A percentile compares a stretch with the other conserved stretches of the same genome.
Conservation (phyloP, 2,797 vertebrate species). For the Passerculus sandwichensis region DNA sequence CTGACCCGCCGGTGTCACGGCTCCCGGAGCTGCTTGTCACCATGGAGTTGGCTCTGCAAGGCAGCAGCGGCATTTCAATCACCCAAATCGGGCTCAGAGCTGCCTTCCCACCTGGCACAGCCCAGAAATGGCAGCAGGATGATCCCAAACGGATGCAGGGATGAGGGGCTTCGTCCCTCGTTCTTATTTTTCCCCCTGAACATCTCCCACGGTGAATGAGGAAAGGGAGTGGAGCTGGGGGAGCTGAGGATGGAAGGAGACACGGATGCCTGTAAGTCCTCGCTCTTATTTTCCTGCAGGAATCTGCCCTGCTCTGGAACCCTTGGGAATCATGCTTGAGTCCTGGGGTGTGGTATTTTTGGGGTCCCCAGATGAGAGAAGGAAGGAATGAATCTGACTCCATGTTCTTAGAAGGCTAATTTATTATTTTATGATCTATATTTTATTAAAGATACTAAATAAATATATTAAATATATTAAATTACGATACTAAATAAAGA, state of each 20-base stretch:
- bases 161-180: accelerated
- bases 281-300: not conserved
- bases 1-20: not conserved
- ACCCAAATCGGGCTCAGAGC: too few relatives aligned
- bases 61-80: not conserved
- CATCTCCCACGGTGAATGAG: not conserved
- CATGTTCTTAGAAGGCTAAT: not conserved
- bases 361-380: not conserved
- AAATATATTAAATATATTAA: too few relatives aligned
- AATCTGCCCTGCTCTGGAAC: not conserved
- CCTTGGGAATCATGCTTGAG: not conserved
- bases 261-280: accelerated
- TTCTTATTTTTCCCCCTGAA: not conserved
- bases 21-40: slow-evolving; percentile 4
- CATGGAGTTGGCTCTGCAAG: slow-evolving; percentile 15
- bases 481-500: too few relatives aligned
- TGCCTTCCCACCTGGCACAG: not conserved
- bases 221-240: not conserved
- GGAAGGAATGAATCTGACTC: not conserved
- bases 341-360: not conserved
- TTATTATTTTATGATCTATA: not conserved
- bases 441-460: too few relatives aligned
- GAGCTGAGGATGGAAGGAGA: not conserved
- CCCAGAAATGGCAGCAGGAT: accelerated
- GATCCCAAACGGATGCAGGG: not conserved